Evolutionary conservation across 2,113 vertebrate genomes (phyloP), one percentile per base, ranked within the genome.

Genomic region (Rhea pennata): DNA sequence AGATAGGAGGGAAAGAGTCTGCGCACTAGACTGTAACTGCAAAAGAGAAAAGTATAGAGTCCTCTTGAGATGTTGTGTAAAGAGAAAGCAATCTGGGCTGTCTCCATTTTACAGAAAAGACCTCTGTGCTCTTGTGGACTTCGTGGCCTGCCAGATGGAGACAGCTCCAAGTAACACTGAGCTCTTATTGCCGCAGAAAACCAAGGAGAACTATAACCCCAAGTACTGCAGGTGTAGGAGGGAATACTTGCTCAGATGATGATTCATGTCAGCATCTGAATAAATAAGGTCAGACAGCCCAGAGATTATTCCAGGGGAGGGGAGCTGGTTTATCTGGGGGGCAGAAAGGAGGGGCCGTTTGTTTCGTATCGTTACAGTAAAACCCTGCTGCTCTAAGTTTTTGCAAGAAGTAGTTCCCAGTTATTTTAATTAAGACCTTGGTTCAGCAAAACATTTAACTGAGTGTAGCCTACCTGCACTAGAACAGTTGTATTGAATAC

Each of bases 41-140:
- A 79, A 56, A 76, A 91, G 69, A 92, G 76, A 91, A 70, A 80
- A 95, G 88, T 74, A 79, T 15, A 4, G 92, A 88, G 93, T 95
- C 93, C 95, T 97, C 94, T 87, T 94, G 97, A 96, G 96, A 97
- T 96, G 95, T 85, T 96, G 92, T 96, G 95, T 96, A 97, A 96
- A 95, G 90, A 76, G 87, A 95, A 97, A 96, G 91, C 79, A 91
- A 96, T 96, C 93, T 96, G 95, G 92, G 89, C 93, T 88, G 91
- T 87, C 96, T 96, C 97, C 91, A 94, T 84, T 93, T 94, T 91
- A 96, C 95, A 90, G 81, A 90, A 59, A 85, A 87, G 95, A 85
- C 76, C 96, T 96, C 95, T 86, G 87, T 93, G 91, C 88, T 91
- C 79, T 87, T 84, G 93, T 51, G 89, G 94, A 92, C 67, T 83